Percentiles rank a stretch among this genome's conserved stretches.
These are phyloP conservation scores for Deilephila porcellus DNA, from an alignment of 2,888 invertebrate genomes.

Conservation along the genomic window DNA sequence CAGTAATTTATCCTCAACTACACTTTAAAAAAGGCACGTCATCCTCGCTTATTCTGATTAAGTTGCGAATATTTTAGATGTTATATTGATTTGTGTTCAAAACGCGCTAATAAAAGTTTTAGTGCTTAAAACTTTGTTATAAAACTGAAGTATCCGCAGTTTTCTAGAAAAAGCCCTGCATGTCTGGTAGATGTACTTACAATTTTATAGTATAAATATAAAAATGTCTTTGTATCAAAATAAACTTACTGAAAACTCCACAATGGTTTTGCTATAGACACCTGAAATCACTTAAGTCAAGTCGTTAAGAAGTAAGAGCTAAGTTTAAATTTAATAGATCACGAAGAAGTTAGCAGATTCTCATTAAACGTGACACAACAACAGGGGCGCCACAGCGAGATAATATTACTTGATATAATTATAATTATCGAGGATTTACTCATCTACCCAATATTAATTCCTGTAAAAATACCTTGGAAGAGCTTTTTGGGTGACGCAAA, in stretches of 20 bases:
- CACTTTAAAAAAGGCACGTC: constrained; percentile 27
- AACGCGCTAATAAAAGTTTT: not conserved
- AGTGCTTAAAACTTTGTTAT: not conserved
- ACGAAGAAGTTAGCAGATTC: constrained; percentile 45
- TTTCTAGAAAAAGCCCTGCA: not conserved
- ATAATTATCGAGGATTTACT: constrained; percentile 42
- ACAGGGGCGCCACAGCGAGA: constrained; percentile 59
- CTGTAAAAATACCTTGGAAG: no score
- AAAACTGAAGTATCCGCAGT: not conserved
- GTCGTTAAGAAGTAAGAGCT: constrained; percentile 40
- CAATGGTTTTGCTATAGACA: not conserved
- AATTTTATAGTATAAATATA: no score
- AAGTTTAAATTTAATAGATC: constrained; percentile 47
- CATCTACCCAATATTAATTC: not conserved
- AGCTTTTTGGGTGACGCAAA: not conserved
- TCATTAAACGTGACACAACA: constrained; percentile 66
- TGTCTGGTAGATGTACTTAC: no score
- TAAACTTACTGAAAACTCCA: not conserved
- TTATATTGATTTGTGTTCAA: constrained; percentile 6
- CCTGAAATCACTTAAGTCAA: not conserved
- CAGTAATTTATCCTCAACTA: constrained; percentile 32
- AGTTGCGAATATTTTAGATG: not conserved
- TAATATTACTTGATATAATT: constrained; percentile 64
- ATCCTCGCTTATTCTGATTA: constrained; percentile 23
- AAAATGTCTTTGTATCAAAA: not conserved